Evolutionary conservation across 1,140 invertebrate genomes (phyloP), one percentile per base, ranked within the genome.

Genomic region (Wiebesia pumilae): DNA sequence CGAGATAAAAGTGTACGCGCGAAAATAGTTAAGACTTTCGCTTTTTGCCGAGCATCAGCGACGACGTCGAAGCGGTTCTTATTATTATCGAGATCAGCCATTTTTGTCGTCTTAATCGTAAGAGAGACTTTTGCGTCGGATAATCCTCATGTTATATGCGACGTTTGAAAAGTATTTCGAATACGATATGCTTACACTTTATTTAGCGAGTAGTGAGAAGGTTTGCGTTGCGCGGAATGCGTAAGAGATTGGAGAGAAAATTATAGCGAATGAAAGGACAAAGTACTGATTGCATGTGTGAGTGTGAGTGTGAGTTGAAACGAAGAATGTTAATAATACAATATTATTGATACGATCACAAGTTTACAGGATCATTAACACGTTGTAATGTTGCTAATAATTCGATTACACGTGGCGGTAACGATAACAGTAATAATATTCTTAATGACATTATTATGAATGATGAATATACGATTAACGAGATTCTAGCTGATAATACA

Each of bases 401-500:
- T 86, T 89, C 88, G 88, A 90, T 89, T 89, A 89, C 88, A 83
- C 84, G n/a, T 67, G 62, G 88, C 87, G 87, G 58, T 90, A 87
- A 91, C 87, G 88, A 88, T 90, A 90, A 91, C 88, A 87, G 88
- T 88, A 91, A 91, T 91, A 91, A 90, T 89, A 91, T 91, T 91
- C 89, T 90, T 90, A 90, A 90, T 89, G 90, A 92, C 86, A 91
- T 92, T 89, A 90, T 90, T 91, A 90, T 89, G 86, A 83, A 90
- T 90, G 81, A 84, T 83, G 65, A 91, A 91, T 90, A 90, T 89
- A 91, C 86, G 88, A 90, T 88, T 89, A 90, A 89, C 88, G 88
- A 91, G 87, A 90, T 91, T 91, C 81, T 91, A 91, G 90, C 90
- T 90, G 88, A 90, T 90, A 88, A 91, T 89, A 88, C 90, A 91